Percentiles rank a stretch among this genome's conserved stretches.
These are phyloP conservation scores for Hydractinia echinata DNA, from an alignment of 30 jellyfish, hydroid and myxozoan genomes.

Conservation along the genomic window DNA sequence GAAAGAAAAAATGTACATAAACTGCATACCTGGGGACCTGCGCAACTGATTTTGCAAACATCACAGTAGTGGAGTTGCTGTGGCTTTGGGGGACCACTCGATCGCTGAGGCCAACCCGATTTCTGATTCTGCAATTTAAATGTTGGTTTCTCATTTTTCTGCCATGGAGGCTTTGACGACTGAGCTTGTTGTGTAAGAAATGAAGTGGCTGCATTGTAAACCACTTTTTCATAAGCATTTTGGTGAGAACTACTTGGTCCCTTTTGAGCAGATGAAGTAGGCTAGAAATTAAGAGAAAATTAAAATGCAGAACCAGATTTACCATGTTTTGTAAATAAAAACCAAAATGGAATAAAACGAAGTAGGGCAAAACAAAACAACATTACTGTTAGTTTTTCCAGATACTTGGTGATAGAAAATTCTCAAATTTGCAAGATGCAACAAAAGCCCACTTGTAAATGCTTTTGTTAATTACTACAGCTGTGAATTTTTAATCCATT, in stretches of 20 bases:
- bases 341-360: too few relatives aligned
- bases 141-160: slow-evolving; percentile 76
- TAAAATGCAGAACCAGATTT: slow-evolving; percentile 11
- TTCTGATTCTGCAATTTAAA: slow-evolving; percentile 59
- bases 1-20: neutral
- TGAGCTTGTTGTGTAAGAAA: slow-evolving; percentile 86
- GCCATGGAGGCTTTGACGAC: slow-evolving; percentile 80
- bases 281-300: slow-evolving; percentile 24
- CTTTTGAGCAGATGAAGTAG: slow-evolving; percentile 24
- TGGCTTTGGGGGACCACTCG: slow-evolving; percentile 70
- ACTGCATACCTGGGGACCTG: slow-evolving; percentile 83
- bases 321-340: too few relatives aligned
- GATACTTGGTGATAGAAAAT: too few relatives aligned
- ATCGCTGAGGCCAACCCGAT: slow-evolving; percentile 30
- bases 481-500: neutral
- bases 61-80: slow-evolving; percentile 96
- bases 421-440: too few relatives aligned
- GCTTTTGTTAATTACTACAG: neutral
- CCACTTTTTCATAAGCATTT: slow-evolving; percentile 85
- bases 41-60: slow-evolving; percentile 96
- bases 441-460: too few relatives aligned
- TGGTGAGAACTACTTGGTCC: slow-evolving; percentile 41
- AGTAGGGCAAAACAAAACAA: too few relatives aligned
- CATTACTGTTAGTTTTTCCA: too few relatives aligned
- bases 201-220: slow-evolving; percentile 89